Evolutionary conservation across 1,140 invertebrate genomes (phyloP).

Genomic region (Papilio aristodemus): DNA sequence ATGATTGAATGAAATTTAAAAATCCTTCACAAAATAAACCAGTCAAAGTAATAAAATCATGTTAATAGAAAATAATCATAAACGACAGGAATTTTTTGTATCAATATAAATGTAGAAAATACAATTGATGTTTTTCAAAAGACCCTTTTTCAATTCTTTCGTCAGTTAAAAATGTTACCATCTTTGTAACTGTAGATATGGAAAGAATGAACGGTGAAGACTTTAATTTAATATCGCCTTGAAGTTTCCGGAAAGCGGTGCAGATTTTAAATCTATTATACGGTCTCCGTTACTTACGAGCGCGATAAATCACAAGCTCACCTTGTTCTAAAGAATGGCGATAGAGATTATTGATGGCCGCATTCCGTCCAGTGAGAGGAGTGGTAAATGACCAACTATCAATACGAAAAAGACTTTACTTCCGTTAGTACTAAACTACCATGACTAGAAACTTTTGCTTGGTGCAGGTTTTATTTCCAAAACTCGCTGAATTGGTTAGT

Average conservation of each 20-base stretch:
- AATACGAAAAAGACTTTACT: not conserved
- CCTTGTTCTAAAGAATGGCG: conserved; percentile 29
- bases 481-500: no score
- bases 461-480: no score
- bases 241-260: conserved; percentile 22
- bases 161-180: not conserved
- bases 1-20: no score
- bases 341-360: conserved; percentile 20
- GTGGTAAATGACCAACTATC: conserved; percentile 19
- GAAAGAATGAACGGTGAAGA: conserved; percentile 6
- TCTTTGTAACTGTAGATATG: not conserved
- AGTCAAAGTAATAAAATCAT: no score
- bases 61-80: no score
- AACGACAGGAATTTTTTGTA: no score
- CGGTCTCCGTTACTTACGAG: conserved; percentile 30
- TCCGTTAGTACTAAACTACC: not conserved
- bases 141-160: not conserved
- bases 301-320: conserved; percentile 17
- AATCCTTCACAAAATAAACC: no score
- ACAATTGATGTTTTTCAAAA: no score
- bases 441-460: no score
- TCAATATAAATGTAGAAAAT: no score
- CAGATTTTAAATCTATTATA: conserved; percentile 32
- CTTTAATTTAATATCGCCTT: conserved; percentile 12
- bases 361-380: not conserved